Conservation (phyloP, 1,140 invertebrate genomes). For the Vanessa atalanta region DNA sequence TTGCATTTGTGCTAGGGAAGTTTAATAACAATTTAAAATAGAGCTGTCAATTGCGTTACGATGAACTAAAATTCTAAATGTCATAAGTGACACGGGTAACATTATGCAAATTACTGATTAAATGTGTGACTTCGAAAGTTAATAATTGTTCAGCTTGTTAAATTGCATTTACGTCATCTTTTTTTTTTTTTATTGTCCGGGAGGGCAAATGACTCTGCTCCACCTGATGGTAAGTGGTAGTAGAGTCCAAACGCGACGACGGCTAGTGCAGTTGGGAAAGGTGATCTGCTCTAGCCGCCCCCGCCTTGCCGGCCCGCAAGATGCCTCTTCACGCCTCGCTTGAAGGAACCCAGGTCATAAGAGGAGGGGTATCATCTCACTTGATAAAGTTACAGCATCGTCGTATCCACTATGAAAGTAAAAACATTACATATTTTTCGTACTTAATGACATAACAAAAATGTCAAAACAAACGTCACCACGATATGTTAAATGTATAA, state of each 20-base stretch:
- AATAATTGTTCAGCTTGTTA: background rate
- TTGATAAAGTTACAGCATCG: constrained; percentile 1
- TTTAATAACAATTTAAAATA: background rate
- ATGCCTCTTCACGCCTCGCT: too few species aligned
- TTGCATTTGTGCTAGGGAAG: background rate
- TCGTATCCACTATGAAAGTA: background rate
- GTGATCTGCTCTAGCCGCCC: too few species aligned
- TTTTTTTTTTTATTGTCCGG: too few species aligned
- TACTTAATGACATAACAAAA: background rate
- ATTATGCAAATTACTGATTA: background rate
- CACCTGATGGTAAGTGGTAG: too few species aligned
- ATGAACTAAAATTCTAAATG: background rate
- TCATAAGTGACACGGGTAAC: background rate
- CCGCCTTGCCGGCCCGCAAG: too few species aligned
- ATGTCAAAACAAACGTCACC: background rate
- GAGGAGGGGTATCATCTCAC: too few species aligned
- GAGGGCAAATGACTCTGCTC: too few species aligned
- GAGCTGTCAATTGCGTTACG: constrained; percentile 1
- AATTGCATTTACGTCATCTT: constrained; percentile 4
- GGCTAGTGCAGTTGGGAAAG: too few species aligned
- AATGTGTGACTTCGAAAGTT: background rate
- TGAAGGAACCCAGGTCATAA: too few species aligned
- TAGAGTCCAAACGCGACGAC: too few species aligned
- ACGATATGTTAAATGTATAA: background rate
- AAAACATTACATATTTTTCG: background rate